phyloP scores from a whole-genome alignment of 1,140 invertebrate genomes.

The Helicoverpa zea region DNA sequence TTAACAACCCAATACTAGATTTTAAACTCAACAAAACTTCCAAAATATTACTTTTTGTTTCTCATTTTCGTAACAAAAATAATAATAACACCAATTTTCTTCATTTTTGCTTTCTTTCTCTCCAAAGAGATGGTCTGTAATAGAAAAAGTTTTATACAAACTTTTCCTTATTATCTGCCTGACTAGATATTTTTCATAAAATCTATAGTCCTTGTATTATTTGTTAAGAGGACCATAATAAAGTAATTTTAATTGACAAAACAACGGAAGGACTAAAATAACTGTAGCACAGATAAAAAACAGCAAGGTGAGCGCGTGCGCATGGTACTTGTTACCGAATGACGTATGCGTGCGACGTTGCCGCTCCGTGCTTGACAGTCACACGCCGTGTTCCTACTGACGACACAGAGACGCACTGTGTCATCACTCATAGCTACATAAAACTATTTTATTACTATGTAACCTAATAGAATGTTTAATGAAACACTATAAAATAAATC shows the following conservation, averaged over 20 bases:
- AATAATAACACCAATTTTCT: too few species aligned
- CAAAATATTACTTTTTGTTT: too few species aligned
- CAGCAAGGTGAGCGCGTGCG: constrained; percentile 42
- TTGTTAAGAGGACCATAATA: not conserved
- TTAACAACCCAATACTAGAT: too few species aligned
- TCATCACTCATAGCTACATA: not conserved
- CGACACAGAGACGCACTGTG: not conserved
- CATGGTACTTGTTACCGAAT: not conserved
- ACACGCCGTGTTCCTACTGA: not conserved
- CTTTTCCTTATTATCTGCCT: too few species aligned
- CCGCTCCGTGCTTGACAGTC: constrained; percentile 29
- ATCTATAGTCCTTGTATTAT: too few species aligned
- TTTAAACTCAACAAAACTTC: too few species aligned
- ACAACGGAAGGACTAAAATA: constrained; percentile 19
- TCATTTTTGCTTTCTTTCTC: too few species aligned
- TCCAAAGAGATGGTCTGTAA: too few species aligned
- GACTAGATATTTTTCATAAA: too few species aligned
- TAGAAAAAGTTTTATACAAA: too few species aligned
- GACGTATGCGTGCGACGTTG: constrained; percentile 52
- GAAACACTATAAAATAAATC: not conserved
- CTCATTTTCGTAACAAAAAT: too few species aligned
- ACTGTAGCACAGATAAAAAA: constrained; percentile 35
- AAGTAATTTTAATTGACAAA: not conserved
- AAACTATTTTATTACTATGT: not conserved
- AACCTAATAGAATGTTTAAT: too few species aligned